phyloP scores from a whole-genome alignment of 1,140 invertebrate species.

The Drosophila funebris region DNA sequence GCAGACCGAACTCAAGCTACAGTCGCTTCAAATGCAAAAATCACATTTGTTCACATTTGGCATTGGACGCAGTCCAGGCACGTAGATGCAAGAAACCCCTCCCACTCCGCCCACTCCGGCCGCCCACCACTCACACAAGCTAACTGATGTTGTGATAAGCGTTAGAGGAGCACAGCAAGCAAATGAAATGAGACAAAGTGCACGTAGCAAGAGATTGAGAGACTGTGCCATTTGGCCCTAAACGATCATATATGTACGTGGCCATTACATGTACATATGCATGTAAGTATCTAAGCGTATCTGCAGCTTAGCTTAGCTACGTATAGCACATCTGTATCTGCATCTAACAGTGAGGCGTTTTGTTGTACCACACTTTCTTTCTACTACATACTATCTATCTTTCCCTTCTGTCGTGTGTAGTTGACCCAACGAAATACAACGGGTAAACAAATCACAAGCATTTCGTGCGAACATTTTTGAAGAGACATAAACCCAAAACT shows the following conservation, averaged over 20 bases:
- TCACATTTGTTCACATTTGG: neutral
- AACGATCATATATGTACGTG: conserved; percentile 51
- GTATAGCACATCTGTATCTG: neutral
- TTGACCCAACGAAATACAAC: conserved; percentile 53
- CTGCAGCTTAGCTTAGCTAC: neutral
- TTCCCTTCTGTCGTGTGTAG: conserved; percentile 17
- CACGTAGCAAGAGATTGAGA: conserved; percentile 5
- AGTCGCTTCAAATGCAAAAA: conserved; percentile 47
- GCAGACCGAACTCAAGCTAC: conserved; percentile 22
- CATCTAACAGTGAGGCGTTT: conserved; percentile 26
- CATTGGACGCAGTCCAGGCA: conserved; percentile 64
- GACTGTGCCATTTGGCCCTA: conserved; percentile 55
- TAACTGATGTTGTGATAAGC: conserved; percentile 32
- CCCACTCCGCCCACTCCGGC: neutral
- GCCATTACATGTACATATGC: conserved; percentile 27
- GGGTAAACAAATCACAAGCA: conserved; percentile 56
- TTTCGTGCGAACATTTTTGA: conserved; percentile 60
- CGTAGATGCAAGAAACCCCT: conserved; percentile 23
- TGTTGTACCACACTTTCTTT: conserved; percentile 48
- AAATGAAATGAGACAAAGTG: conserved; percentile 23
- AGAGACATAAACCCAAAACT: conserved; percentile 17
- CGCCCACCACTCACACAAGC: neutral
- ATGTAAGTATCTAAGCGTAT: too few relatives aligned
- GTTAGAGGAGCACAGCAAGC: conserved; percentile 16
- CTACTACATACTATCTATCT: neutral